phyloP scores from a whole-genome alignment of 1,140 invertebrate species.

The Euwallacea fornicatus region DNA sequence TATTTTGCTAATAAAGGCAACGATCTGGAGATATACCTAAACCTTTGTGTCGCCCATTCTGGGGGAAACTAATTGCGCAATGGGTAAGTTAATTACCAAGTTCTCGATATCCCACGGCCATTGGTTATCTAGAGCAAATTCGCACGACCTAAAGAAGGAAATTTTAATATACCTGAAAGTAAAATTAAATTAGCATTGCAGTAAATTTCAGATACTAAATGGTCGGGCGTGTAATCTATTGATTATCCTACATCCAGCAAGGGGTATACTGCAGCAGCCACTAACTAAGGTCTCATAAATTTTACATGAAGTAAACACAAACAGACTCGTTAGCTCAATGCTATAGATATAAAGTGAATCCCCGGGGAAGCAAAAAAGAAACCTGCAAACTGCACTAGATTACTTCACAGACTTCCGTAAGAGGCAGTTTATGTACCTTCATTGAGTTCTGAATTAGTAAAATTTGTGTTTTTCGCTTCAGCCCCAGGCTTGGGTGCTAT shows the following conservation, averaged over 20 bases:
- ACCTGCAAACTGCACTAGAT: conserved; percentile 1
- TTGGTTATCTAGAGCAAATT: background rate
- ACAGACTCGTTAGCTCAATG: conserved; percentile 31
- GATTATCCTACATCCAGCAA: conserved; percentile 19
- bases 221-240: conserved; percentile 18
- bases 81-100: background rate
- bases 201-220: conserved; percentile 17
- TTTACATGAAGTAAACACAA: conserved; percentile 36
- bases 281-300: conserved; percentile 35
- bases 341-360: conserved; percentile 27
- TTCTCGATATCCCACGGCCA: background rate
- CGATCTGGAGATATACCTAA: conserved; percentile 1
- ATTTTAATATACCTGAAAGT: background rate
- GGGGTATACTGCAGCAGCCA: conserved; percentile 27
- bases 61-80: conserved; percentile 6
- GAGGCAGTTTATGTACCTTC: too few species aligned
- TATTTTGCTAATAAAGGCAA: conserved; percentile 25
- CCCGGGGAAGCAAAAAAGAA: conserved; percentile 11
- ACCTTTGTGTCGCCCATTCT: conserved; percentile 15
- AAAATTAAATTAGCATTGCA: background rate
- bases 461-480: background rate
- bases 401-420: background rate
- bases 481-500: background rate
- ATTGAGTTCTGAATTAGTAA: background rate
- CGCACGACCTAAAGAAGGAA: too few species aligned